These are phyloP conservation scores for Corydoras maculifer DNA, from an alignment of 2,113 vertebrate species.

Conservation along the genomic window DNA sequence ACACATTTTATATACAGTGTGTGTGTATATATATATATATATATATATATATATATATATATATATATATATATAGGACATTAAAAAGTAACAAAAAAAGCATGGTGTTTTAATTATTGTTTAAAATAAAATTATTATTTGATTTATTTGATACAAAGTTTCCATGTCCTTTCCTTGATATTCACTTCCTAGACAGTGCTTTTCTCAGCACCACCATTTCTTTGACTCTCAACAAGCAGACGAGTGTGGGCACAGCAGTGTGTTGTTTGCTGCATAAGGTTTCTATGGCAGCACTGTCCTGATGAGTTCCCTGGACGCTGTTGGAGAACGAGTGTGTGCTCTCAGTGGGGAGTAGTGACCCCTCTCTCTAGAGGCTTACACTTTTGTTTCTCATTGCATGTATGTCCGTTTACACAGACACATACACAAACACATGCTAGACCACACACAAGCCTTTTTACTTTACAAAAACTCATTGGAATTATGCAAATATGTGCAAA, in stretches of 20 bases:
- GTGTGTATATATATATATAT: too few species aligned
- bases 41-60: too few species aligned
- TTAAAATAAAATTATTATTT: too few species aligned
- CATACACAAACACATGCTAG: conserved; percentile 11
- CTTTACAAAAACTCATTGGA: neutral
- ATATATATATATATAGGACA: too few species aligned
- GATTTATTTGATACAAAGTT: too few species aligned
- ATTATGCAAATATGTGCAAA: neutral
- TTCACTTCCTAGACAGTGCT: conserved; percentile 7
- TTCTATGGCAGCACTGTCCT: conserved; percentile 62
- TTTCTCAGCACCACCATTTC: neutral
- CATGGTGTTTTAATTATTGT: too few species aligned
- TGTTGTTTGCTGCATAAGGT: conserved; percentile 42
- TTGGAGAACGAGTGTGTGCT: conserved; percentile 48
- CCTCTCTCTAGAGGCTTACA: conserved; percentile 39
- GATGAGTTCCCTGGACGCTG: conserved; percentile 58
- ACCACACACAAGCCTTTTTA: neutral
- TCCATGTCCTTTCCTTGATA: neutral
- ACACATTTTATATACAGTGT: too few species aligned
- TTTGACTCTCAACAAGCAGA: conserved; percentile 19
- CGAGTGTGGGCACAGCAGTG: conserved; percentile 35
- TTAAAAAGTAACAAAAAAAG: too few species aligned
- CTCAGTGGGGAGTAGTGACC: conserved; percentile 44
- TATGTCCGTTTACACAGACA: neutral
- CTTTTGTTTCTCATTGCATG: conserved; percentile 18